Evolutionary conservation across 2,888 invertebrate species (phyloP).

Genomic region (Sphaeridia pumilis): DNA sequence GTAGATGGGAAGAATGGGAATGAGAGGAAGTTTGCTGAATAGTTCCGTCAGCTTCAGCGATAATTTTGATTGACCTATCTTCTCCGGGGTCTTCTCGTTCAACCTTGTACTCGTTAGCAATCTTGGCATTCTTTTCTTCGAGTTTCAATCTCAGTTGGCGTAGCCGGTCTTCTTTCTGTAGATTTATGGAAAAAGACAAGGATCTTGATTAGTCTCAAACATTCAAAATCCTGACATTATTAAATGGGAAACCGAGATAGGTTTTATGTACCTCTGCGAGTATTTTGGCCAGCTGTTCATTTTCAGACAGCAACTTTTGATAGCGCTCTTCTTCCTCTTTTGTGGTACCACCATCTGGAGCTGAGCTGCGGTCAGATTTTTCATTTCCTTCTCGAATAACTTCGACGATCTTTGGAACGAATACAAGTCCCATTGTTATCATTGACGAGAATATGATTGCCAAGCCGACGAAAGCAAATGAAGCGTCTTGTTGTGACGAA

Average conservation of each 20-base stretch:
- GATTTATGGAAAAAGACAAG: conserved; percentile 20
- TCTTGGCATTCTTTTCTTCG: conserved; percentile 58
- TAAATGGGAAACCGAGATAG: not conserved
- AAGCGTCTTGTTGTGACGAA: conserved; percentile 92
- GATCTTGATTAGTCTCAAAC: not conserved
- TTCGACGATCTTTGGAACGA: conserved; percentile 94
- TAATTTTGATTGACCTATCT: conserved; percentile 7
- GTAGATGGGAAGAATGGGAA: not conserved
- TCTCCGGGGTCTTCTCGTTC: conserved; percentile 5
- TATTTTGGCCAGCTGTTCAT: conserved; percentile 89
- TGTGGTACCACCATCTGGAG: conserved; percentile 62
- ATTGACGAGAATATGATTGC: conserved; percentile 97
- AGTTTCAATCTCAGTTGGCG: conserved; percentile 66
- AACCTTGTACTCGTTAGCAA: conserved; percentile 39
- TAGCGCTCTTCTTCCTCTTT: conserved; percentile 93
- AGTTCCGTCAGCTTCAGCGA: conserved; percentile 5
- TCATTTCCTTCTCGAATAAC: conserved; percentile 59
- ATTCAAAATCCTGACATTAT: not conserved
- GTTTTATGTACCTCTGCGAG: conserved; percentile 65
- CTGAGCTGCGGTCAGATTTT: conserved; percentile 40
- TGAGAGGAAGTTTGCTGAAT: not conserved
- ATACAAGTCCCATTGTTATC: conserved; percentile 95
- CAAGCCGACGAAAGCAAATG: conserved; percentile 89
- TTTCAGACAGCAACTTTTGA: conserved; percentile 82
- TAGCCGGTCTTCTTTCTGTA: conserved; percentile 80